A percentile compares a stretch with the other conserved stretches of the same genome.
Conservation (phyloP, 2,888 invertebrate species). For the Cheilosia urbana region DNA sequence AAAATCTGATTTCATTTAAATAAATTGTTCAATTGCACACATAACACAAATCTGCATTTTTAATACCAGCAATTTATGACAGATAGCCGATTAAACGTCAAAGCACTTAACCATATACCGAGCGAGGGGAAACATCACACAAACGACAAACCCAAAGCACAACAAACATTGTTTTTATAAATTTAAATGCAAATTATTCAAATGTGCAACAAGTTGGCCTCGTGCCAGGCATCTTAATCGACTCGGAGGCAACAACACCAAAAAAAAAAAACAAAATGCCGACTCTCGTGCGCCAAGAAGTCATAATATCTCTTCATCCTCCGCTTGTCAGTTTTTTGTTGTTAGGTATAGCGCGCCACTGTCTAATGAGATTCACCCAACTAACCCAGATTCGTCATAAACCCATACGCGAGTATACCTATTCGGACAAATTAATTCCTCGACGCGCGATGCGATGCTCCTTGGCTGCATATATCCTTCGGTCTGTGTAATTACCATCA, state of each 20-base stretch:
- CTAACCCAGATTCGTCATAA: conserved; percentile 75
- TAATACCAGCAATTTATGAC: conserved; percentile 64
- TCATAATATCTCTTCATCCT: conserved; percentile 57
- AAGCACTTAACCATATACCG: conserved; percentile 50
- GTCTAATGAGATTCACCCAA: conserved; percentile 74
- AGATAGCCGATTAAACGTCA: conserved; percentile 67
- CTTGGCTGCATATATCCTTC: conserved; percentile 49
- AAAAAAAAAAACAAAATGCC: conserved; percentile 3
- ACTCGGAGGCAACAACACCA: conserved; percentile 13
- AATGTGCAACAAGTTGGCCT: conserved; percentile 76
- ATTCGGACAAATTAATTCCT: conserved; percentile 74
- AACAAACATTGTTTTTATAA: conserved; percentile 25
- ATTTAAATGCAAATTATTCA: conserved; percentile 75
- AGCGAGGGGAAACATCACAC: neutral
- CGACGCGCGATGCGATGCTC: conserved; percentile 49
- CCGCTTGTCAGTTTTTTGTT: conserved; percentile 19
- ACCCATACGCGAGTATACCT: conserved; percentile 37
- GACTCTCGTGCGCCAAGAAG: conserved; percentile 60
- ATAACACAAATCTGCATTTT: conserved; percentile 21
- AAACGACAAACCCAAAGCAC: conserved; percentile 15
- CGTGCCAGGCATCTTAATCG: conserved; percentile 75
- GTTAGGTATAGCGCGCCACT: neutral
- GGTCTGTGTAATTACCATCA: conserved; percentile 65
- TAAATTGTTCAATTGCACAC: conserved; percentile 69
- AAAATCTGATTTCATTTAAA: neutral